Base-by-base conservation (phyloP, 64 coral and sea anemone genomes). In the Stylophora pistillata region DNA sequence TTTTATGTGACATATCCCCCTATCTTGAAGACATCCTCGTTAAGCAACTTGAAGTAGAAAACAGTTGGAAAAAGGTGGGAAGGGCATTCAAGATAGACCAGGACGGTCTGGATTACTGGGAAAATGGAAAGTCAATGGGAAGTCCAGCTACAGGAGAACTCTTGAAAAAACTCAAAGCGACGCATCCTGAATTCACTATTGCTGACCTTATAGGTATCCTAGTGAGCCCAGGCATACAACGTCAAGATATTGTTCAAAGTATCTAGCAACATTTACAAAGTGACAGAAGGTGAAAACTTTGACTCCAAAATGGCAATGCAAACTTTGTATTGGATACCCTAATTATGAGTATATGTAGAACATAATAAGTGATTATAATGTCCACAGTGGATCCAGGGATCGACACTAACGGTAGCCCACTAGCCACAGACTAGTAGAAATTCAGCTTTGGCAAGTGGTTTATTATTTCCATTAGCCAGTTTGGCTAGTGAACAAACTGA, bases 61-160 rank as follows among this genome's bases (percentile, higher is more conserved):
- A 9, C 10, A 30, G 78, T 30, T 82, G 78, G 78, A 7, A 82
- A 41, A 82, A 47, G 37, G 28, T 82, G 17, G 78, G 78, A 3
- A 52, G 4, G 2, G 12, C 30, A 20, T 64, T 82, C 23, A 0
- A 41, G 11, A 82, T 82, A 64, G 58, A 82, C 15, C 10, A n/a
- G 34, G 59, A 65, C 64, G 20, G 23, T n/a, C 78, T 82, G 1
- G 4, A 23, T 7, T 27, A 64, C 10, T 30, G 62, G 57, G 58
- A 82, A 62, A 82, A 64, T 30, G 21, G 13, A 41, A 82, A 30
- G 10, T 10, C 13, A 21, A 59, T 17, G 2, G 78, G 18, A 82
- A 82, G 78, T 33, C 78, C 78, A 47, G 37, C 37, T 64, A 64
- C 78, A 11, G 7, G 3, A 65, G 15, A 37, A 64, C 13, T 82